Base-by-base conservation (phyloP, 1,140 invertebrate genomes). In the Cecropterus lyciades region DNA sequence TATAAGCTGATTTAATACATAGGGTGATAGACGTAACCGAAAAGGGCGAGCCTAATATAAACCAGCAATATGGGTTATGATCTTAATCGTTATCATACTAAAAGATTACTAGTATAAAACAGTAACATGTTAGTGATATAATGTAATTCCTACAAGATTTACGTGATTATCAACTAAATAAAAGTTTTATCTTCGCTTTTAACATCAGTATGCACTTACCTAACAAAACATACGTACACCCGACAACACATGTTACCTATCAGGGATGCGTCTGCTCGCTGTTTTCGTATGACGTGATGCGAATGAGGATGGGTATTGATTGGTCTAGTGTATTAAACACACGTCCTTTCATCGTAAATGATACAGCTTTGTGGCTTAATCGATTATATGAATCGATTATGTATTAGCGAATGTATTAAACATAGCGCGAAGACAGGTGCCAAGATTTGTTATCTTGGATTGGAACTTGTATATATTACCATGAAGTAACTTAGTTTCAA, bases 281-380 rank as follows among this genome's bases (percentile, higher is more conserved):
- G 67, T 76, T 73, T 60, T 73, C 71, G 71, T 73, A 51, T 69
- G 63, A 69, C 67, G 74, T 67, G 68, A 66, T 45, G 8, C 69
- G 71, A 76, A 76, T 76, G 55, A 49, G 43, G 46, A 53, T 64
- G 48, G 14, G 48, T 57, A 66, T 64, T 73, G 68, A 76, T 76
- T 71, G 63, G 65, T 70, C 55, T 60, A 56, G 16, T 17, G 40
- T 56, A 56, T 43, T 56, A 40, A 56, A 56, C 53, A 17, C 53
- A 56, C 40, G 53, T 56, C 53, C 53, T 56, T 56, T 56, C 53
- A 56, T 37, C 37, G 52, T 42, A 52, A 52, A 33, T 52, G 51
- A 10, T 52, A 51, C n/a, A 52, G 51, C 13, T 37, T n/a, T 13
- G n/a, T 33, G 27, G 27, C n/a, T 52, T 52, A 52, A 52, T 16